These are phyloP conservation scores for Parambassis ranga DNA, from an alignment of 2,797 vertebrate species.

Conservation along the genomic window DNA sequence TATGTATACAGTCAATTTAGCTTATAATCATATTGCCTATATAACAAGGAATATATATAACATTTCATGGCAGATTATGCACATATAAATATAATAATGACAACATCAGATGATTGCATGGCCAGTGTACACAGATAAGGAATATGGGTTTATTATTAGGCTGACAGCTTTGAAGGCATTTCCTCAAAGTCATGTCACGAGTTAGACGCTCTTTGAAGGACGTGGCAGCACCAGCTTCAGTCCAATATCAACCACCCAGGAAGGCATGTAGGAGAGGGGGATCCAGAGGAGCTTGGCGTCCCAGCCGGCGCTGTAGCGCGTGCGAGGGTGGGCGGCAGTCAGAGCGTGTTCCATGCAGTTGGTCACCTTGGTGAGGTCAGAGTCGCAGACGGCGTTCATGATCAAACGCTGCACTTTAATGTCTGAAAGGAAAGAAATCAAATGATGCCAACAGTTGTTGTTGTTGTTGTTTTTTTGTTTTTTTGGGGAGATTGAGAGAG, in stretches of 20 bases:
- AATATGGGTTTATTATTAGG: conserved; percentile 1
- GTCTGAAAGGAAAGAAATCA: conserved; percentile 71
- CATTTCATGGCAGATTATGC: conserved; percentile 7
- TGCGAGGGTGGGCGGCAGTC: conserved; percentile 83
- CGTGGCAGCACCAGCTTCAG: conserved; percentile 86
- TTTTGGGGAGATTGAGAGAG: neutral
- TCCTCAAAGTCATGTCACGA: neutral
- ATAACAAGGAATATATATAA: too few relatives aligned
- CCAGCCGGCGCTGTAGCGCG: conserved; percentile 93
- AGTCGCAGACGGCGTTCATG: conserved; percentile 88
- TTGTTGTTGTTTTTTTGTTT: neutral
- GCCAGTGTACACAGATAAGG: conserved; percentile 16
- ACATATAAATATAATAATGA: conserved; percentile 14
- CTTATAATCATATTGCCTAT: neutral
- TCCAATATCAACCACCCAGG: conserved; percentile 83
- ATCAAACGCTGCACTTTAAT: conserved; percentile 84
- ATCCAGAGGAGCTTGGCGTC: conserved; percentile 95
- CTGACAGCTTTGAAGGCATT: neutral
- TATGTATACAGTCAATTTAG: conserved; percentile 8
- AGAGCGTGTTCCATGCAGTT: conserved; percentile 91
- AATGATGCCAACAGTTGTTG: neutral
- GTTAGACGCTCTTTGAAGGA: conserved; percentile 82
- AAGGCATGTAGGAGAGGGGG: conserved; percentile 91
- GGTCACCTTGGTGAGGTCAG: conserved; percentile 90
- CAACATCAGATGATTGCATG: conserved; percentile 1